Conservation (phyloP, 2,888 invertebrate species). For the Anoncus sp. region DNA sequence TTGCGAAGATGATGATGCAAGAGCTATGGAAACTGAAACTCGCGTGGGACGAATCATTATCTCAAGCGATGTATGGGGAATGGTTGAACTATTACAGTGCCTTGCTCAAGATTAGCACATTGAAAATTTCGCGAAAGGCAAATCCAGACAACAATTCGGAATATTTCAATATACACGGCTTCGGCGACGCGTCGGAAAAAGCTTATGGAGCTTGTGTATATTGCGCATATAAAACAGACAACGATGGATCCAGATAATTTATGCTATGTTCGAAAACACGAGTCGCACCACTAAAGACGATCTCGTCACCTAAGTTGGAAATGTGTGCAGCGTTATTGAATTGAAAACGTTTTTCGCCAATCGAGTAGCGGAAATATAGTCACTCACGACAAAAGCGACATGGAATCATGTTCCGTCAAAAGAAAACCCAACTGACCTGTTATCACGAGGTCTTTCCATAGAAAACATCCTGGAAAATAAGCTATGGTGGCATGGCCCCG, state of each 20-base stretch:
- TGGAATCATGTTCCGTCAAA: conserved; percentile 59
- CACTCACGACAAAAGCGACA: not conserved
- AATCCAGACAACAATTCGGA: conserved; percentile 20
- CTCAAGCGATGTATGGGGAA: not conserved
- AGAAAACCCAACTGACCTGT: conserved; percentile 63
- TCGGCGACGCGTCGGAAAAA: conserved; percentile 40
- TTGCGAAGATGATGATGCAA: conserved; percentile 43
- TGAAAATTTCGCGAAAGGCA: conserved; percentile 19
- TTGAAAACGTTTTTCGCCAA: conserved; percentile 60
- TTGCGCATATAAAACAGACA: too few relatives aligned
- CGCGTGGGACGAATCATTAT: conserved; percentile 8
- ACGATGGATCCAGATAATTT: conserved; percentile 25
- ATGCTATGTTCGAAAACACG: conserved; percentile 49
- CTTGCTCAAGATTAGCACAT: conserved; percentile 3
- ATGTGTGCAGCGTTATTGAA: conserved; percentile 54
- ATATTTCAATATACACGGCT: conserved; percentile 33
- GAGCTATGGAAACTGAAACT: conserved; percentile 17
- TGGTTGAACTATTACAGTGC: conserved; percentile 37
- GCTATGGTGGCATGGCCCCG: conserved; percentile 60
- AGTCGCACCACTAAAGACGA: conserved; percentile 51
- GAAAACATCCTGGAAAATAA: conserved; percentile 6
- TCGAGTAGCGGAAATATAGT: conserved; percentile 50
- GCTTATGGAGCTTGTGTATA: conserved; percentile 46
- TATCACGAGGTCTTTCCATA: conserved; percentile 50
- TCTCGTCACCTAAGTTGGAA: conserved; percentile 57